Base-by-base conservation (phyloP, 2,888 invertebrate genomes). In the Caenorhabditis afra region DNA sequence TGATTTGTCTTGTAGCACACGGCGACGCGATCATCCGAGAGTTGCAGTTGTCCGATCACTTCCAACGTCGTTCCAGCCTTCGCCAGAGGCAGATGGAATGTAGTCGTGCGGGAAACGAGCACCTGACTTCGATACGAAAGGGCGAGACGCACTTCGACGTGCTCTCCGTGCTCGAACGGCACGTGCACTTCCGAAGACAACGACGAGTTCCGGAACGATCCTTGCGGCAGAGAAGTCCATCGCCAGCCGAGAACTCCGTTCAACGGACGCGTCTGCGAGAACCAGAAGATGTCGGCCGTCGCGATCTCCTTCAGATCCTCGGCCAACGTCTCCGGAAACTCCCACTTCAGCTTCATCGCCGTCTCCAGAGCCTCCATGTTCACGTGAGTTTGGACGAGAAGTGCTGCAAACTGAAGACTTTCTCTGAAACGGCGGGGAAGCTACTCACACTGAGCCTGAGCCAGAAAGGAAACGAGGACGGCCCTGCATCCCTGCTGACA, bases 401-500 rank as follows among this genome's bases (percentile, higher is more conserved):
- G 53, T 0, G 66, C 73, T 29, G 29, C 4, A 52, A 35, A 35
- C 47, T 61, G 2, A 18, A 62, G 35, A 41, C 23, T 41, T 0
- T 14, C 2, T 0, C 22, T 47, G n/a, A 2, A 53, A 35, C 8
- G 5, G 4, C 11, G 12, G 5, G 50, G 7, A 8, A 10, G 20
- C 12, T 62, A 84, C 29, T 29, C 29, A 29, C 29, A 29, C 80
- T 88, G 88, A 53, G 88, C 84, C 53, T 87, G 86, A 18, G 86
- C 79, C 2, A 88, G 49, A 59, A 88, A 88, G 1, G 86, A 79
- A n/a, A 85, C 86, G 3, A 85, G 66, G 39, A 88, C 86, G 5
- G 88, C 87, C 14, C 85, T 79, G 65, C 88, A 88, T 18, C 88
- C 88, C 58, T 89, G 88, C 14, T 80, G 68, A 57, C 88, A 88